Base-by-base conservation (phyloP, 1,140 invertebrate species). In the Neoseiulus cucumeris region DNA sequence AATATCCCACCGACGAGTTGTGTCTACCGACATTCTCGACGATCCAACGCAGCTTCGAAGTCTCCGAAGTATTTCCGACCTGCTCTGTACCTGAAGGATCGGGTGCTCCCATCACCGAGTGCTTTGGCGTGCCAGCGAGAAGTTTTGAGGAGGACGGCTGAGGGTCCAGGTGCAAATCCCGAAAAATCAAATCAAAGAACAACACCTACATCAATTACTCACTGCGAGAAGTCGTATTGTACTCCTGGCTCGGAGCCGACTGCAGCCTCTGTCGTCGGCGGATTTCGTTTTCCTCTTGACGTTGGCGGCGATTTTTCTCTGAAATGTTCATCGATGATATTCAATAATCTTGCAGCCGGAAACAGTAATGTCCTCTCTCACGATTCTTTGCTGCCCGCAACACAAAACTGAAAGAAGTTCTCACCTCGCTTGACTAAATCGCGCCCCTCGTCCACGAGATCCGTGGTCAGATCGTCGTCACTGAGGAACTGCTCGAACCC, bases 401-500 rank as follows among this genome's bases (percentile, higher is more conserved):
- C 20, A 66, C 22, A 47, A 66, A 18, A 59, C 64, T 67, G 12
- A 44, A 44, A 17, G 30, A 42, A 66, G 7, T 30, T 30, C 18
- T 39, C n/a, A 87, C 86, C 79, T 77, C 78, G 73, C 73, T 87
- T 87, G 66, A 95, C 84, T 42, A 96, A 81, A 75, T 92, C 87
- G 71, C 84, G 80, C 0, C 94, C 93, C 77, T 97, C 91, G 72
- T 93, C 87, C 2, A 96, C 85, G 18, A 96, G 77, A 75, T 98
- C 92, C 0, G 83, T 84, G 0, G 91, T 93, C 67, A 95, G 83
- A 65, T 93, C 90, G 75, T 94, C 91, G 68, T 94, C 89, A 2
- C 85, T 87, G 51, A 94, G 82, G 77, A 96, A 96, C 76, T 97
- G 91, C 74, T 95, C 90, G 76, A 97, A 94, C 29, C 93, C 93